phyloP scores from a whole-genome alignment of 2,888 invertebrate species.

The Morpho helenor region DNA sequence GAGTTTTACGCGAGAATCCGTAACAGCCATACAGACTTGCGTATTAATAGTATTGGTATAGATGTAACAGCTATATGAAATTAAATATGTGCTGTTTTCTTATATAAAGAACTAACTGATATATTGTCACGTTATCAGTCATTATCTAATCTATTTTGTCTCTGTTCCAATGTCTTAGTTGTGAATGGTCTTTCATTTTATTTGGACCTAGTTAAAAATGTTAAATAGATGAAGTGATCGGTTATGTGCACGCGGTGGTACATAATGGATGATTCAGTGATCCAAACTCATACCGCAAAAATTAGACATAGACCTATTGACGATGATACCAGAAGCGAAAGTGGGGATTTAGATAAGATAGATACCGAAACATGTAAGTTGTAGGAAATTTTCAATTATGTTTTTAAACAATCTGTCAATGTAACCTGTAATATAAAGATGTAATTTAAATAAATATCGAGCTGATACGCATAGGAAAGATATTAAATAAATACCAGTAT shows the following conservation, averaged over 20 bases:
- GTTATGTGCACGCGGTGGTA: slow-evolving; percentile 29
- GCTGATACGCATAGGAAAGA: too few species aligned
- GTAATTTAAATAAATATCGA: too few species aligned
- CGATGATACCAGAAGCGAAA: slow-evolving; percentile 67
- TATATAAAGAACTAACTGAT: slow-evolving; percentile 37
- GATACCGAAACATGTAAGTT: slow-evolving; percentile 51
- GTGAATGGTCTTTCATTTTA: slow-evolving; percentile 52
- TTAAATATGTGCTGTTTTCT: not conserved
- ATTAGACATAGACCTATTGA: slow-evolving; percentile 60
- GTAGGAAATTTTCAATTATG: not conserved
- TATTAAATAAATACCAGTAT: too few species aligned
- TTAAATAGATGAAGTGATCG: slow-evolving; percentile 25
- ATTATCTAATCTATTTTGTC: slow-evolving; percentile 64
- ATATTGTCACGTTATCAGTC: slow-evolving; percentile 54
- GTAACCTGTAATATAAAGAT: too few species aligned
- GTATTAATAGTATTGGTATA: too few species aligned
- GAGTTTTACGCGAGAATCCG: too few species aligned
- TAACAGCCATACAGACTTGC: too few species aligned
- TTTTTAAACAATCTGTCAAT: not conserved
- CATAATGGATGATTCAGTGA: slow-evolving; percentile 54
- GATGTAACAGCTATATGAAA: too few species aligned
- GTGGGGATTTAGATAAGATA: slow-evolving; percentile 49
- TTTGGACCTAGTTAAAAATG: slow-evolving; percentile 41
- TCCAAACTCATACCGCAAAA: slow-evolving; percentile 39
- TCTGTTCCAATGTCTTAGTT: slow-evolving; percentile 63